Conservation (phyloP, 2,113 vertebrate genomes). For the Myiozetetes cayanensis region DNA sequence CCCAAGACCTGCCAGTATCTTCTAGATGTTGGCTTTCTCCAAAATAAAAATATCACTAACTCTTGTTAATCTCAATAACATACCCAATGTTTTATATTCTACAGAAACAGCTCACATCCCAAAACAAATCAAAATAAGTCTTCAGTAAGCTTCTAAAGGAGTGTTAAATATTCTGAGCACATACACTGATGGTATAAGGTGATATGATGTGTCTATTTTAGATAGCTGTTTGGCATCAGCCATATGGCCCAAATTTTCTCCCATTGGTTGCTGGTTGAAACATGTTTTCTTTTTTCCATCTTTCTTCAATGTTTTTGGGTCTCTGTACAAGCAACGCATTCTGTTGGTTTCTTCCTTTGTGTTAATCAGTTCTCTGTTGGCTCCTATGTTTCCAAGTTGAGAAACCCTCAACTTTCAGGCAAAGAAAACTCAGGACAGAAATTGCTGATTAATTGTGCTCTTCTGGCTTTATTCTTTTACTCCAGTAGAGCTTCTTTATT, state of each 20-base stretch:
- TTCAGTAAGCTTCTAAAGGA: background rate
- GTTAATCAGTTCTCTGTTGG: background rate
- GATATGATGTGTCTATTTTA: background rate
- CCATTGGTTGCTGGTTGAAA: background rate
- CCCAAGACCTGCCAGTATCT: background rate
- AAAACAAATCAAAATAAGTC: background rate
- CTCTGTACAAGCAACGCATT: background rate
- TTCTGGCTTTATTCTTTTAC: background rate
- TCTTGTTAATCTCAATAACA: background rate
- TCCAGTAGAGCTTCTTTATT: background rate
- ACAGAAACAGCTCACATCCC: background rate
- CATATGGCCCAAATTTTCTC: background rate
- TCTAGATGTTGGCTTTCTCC: background rate
- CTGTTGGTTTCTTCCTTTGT: background rate
- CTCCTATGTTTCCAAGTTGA: background rate
- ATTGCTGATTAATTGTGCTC: background rate
- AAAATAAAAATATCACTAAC: background rate
- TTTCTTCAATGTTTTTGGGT: background rate
- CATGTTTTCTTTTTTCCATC: background rate
- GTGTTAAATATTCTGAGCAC: background rate
- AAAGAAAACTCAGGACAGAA: background rate
- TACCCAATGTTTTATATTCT: background rate
- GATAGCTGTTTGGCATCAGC: background rate
- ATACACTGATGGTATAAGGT: background rate
- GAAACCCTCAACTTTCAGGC: background rate